Percentiles rank a stretch among this genome's conserved stretches.
phyloP scores from a whole-genome alignment of 2,113 vertebrate genomes.

The Suricata suricatta region DNA sequence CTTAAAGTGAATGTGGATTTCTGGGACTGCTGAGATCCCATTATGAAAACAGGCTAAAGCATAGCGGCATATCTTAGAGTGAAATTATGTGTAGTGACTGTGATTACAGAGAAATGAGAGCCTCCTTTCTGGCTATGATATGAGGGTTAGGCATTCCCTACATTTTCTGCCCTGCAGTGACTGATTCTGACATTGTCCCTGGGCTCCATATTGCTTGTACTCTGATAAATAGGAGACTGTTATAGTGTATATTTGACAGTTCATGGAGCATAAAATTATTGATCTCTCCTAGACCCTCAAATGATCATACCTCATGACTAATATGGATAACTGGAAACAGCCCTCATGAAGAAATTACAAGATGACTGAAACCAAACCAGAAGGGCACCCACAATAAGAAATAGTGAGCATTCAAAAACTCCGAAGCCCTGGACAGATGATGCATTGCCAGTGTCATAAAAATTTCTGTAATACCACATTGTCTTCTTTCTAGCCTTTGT shows the following conservation, averaged over 20 bases:
- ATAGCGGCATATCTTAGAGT: background rate
- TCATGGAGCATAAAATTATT: constrained; percentile 63
- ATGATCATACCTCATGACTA: constrained; percentile 70
- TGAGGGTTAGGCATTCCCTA: background rate
- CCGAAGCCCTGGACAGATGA: constrained; percentile 65
- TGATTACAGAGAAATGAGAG: background rate
- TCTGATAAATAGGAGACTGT: background rate
- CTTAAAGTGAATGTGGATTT: background rate
- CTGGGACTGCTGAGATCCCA: background rate
- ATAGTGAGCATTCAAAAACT: constrained; percentile 68
- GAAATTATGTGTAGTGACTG: background rate
- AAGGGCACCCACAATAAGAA: constrained; percentile 64
- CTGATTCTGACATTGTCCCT: constrained; percentile 36
- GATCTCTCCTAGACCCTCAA: constrained; percentile 66
- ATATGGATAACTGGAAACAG: constrained; percentile 73
- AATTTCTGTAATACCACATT: background rate
- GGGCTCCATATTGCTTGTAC: constrained; percentile 30
- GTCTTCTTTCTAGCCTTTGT: background rate
- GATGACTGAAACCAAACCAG: constrained; percentile 60
- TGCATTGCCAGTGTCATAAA: constrained; percentile 8
- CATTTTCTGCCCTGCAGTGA: background rate
- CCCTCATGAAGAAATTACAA: constrained; percentile 56
- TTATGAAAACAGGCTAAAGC: background rate
- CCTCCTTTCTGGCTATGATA: background rate
- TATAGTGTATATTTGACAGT: constrained; percentile 49